These are phyloP conservation scores for Kryptolebias marmoratus DNA, from an alignment of 2,113 vertebrate species.

Conservation along the genomic window DNA sequence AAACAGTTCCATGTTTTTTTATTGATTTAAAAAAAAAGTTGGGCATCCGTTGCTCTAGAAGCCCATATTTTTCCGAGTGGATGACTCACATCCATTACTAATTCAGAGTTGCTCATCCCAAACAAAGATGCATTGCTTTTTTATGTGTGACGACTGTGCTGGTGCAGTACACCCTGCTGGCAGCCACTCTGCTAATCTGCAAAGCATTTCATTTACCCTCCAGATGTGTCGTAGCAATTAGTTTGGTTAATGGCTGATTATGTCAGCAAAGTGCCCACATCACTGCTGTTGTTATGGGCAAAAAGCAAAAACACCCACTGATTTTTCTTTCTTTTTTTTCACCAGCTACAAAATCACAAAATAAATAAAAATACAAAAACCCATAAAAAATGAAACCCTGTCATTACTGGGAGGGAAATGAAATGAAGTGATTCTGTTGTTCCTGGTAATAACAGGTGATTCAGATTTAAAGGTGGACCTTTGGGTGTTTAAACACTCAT, in stretches of 20 bases:
- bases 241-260: constrained; percentile 53
- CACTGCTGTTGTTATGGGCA: constrained; percentile 27
- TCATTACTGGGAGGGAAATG: background rate
- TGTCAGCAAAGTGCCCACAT: constrained; percentile 54
- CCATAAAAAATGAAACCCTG: background rate
- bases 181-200: constrained; percentile 49
- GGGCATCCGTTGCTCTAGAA: constrained; percentile 23
- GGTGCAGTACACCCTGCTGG: constrained; percentile 29
- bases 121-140: constrained; percentile 31
- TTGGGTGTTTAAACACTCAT: background rate
- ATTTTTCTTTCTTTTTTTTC: background rate
- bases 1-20: background rate
- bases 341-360: background rate
- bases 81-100: constrained; percentile 65
- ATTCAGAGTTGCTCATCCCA: constrained; percentile 44
- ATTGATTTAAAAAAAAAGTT: background rate
- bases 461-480: background rate
- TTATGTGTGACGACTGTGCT: constrained; percentile 48
- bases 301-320: background rate
- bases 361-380: constrained; percentile 3
- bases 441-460: background rate
- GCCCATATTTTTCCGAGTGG: constrained; percentile 26
- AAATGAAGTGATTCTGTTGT: no score
- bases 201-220: constrained; percentile 54
- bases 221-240: constrained; percentile 61